phyloP scores from a whole-genome alignment of 2,888 invertebrate genomes.

The Willowsia nigromaculata region DNA sequence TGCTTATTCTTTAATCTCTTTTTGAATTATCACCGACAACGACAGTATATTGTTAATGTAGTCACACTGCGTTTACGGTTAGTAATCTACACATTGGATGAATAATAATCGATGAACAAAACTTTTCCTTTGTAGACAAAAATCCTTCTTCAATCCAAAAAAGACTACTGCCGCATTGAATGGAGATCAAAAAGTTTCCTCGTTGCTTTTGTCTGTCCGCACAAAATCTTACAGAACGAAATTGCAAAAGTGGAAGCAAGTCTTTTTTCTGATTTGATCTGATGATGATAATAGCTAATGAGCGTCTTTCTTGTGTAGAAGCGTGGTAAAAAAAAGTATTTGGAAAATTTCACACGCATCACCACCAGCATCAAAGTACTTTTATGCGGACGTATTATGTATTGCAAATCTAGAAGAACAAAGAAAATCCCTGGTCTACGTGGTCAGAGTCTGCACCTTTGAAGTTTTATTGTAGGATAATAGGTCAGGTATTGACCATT shows the following conservation, averaged over 20 bases:
- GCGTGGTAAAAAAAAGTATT: slow-evolving; percentile 18
- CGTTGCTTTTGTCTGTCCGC: background rate
- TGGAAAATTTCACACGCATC: slow-evolving; percentile 42
- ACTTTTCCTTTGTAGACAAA: background rate
- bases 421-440: background rate
- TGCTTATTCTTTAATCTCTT: background rate
- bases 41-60: background rate
- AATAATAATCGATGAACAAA: background rate
- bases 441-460: background rate
- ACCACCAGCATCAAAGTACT: background rate
- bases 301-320: background rate
- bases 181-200: background rate
- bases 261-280: background rate
- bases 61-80: background rate
- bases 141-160: background rate
- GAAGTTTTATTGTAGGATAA: background rate
- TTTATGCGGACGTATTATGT: background rate
- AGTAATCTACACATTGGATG: background rate
- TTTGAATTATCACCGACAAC: slow-evolving; percentile 12
- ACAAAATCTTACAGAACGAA: background rate
- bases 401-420: background rate
- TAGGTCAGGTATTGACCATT: slow-evolving; percentile 39
- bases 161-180: background rate
- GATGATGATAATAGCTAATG: background rate
- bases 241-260: background rate